Percentiles rank a stretch among this genome's conserved stretches.
phyloP scores from a whole-genome alignment of 2,113 vertebrate species.

The Opisthocomus hoazin region DNA sequence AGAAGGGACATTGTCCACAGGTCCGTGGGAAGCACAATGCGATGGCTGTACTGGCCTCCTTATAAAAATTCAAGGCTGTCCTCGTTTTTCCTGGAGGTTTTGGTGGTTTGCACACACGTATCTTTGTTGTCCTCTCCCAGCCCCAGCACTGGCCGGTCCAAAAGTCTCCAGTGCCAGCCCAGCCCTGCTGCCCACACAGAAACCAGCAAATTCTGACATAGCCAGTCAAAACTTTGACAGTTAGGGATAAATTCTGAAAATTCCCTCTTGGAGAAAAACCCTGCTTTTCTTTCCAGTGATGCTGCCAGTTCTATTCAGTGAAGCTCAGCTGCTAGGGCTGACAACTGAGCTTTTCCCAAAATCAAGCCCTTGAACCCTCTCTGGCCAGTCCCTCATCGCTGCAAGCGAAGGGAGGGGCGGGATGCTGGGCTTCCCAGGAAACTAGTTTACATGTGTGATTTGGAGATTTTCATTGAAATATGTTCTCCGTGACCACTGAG shows the following conservation, averaged over 20 bases:
- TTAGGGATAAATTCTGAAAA: background rate
- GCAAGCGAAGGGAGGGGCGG: background rate
- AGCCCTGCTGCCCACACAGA: background rate
- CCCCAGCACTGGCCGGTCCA: background rate
- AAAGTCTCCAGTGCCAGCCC: background rate
- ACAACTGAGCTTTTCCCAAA: background rate
- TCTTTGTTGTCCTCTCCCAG: background rate
- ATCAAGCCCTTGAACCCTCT: background rate
- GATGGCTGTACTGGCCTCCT: conserved; percentile 2
- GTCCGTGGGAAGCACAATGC: conserved; percentile 49
- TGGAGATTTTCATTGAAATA: background rate
- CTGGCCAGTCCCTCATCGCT: rapidly evolving
- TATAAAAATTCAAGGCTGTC: conserved; percentile 49
- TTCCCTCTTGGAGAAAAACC: background rate
- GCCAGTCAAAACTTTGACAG: background rate
- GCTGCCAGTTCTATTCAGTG: background rate
- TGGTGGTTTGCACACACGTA: background rate
- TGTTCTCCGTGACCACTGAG: background rate
- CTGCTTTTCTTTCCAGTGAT: background rate
- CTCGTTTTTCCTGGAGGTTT: conserved; percentile 3
- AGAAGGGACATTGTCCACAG: conserved; percentile 51
- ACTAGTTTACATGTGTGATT: background rate
- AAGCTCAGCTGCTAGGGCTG: background rate
- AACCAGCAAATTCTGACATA: background rate
- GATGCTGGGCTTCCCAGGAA: background rate